Evolutionary conservation across 2,113 vertebrate species (phyloP).

Genomic region (Sinocyclocheilus grahami): DNA sequence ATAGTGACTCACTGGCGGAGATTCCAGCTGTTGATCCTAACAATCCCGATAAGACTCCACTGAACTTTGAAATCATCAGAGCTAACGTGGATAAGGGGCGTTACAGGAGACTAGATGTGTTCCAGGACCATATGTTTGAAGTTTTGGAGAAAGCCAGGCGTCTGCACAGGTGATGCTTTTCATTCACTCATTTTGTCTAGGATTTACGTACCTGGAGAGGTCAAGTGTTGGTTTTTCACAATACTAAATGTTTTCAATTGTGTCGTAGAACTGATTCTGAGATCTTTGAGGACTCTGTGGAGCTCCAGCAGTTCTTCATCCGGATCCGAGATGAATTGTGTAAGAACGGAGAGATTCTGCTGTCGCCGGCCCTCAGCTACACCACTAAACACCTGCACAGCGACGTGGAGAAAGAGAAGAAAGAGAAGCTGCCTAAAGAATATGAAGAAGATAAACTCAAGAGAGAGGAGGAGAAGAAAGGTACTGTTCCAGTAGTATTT

Average conservation of each 20-base stretch:
- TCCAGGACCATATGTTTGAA: constrained; percentile 99
- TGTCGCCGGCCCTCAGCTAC: constrained; percentile 96
- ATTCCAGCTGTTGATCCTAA: constrained; percentile 87
- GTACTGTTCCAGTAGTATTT: constrained; percentile 65
- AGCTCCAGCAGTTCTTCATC: constrained; percentile 98
- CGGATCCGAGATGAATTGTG: constrained; percentile 96
- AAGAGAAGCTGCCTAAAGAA: constrained; percentile 95
- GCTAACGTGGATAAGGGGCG: constrained; percentile 90
- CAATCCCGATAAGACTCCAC: constrained; percentile 82
- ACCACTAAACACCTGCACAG: constrained; percentile 95
- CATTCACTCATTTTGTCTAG: not conserved
- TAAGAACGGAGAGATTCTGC: constrained; percentile 97
- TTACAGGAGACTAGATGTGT: constrained; percentile 92
- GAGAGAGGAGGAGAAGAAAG: constrained; percentile 96
- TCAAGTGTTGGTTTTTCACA: not conserved
- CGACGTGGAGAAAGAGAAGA: constrained; percentile 97
- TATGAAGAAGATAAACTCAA: constrained; percentile 96
- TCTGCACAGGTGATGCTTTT: constrained; percentile 85
- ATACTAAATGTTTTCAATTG: constrained; percentile 24
- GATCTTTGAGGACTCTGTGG: constrained; percentile 97
- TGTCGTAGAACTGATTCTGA: constrained; percentile 91
- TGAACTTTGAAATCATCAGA: constrained; percentile 95
- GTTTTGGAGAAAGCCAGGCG: constrained; percentile 93
- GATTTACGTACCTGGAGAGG: not conserved
- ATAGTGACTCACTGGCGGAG: constrained; percentile 97